Evolutionary conservation across 2,113 vertebrate species (phyloP), one percentile per base, ranked within the genome.

Genomic region (Prietella phreatophila): DNA sequence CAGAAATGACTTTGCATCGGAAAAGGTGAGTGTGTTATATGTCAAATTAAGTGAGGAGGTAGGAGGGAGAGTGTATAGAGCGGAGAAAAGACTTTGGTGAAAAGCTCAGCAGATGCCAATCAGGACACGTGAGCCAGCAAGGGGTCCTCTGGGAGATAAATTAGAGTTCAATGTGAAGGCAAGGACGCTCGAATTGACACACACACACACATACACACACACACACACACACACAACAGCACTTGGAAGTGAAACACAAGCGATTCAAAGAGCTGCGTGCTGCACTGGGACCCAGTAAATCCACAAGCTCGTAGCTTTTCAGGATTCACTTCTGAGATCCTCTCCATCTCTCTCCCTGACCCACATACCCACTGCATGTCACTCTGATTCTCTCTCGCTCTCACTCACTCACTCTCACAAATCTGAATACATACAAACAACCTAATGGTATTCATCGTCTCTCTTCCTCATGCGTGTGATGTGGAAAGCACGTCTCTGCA

Each of bases 391-490:
- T 39, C 71, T 53, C 33, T 75, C 76, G 53, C 82, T n/a, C 85
- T 91, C 87, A 61, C 90, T 91, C 47, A 50, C 47, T 90, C 53
- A 93, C 91, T 92, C 93, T 80, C 91, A 95, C 94, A 94, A 95
- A 95, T 96, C 94, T 95, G 93, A 93, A 94, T 94, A 95, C 95
- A 93, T 92, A 94, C 93, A 94, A 94, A 95, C 92, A 93, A 92
- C 93, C 94, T 92, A 93, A 93, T 94, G 93, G 93, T 93, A 93
- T 91, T 93, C 92, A 92, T 93, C 94, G 95, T 96, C 94, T 94
- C 92, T 95, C 94, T 95, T 92, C 90, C 93, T 94, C 93, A 93
- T 91, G 94, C 94, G 91, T 93, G 92, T 92, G 93, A 89, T 92
- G 94, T 80, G 91, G 89, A 93, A 93, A 92, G 93, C 94, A 91